These are phyloP conservation scores for Tenthredo distinguenda DNA, from an alignment of 2,888 invertebrate species.

Conservation along the genomic window DNA sequence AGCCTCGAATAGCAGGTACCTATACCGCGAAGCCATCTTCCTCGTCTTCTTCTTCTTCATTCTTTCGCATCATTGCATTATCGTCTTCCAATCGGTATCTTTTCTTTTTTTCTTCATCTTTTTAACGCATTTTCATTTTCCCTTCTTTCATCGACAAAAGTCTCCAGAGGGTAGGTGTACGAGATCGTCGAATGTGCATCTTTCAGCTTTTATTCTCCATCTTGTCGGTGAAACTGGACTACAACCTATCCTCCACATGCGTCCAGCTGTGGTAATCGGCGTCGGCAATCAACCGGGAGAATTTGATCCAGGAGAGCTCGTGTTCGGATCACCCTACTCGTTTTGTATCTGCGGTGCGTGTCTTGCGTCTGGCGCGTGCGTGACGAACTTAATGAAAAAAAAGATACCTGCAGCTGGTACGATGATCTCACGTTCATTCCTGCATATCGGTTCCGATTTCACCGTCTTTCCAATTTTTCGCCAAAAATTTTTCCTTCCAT, in stretches of 20 bases:
- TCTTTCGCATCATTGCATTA: not conserved
- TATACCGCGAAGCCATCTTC: not conserved
- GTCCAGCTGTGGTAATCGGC: constrained; percentile 36
- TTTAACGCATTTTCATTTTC: not conserved
- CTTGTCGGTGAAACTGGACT: constrained; percentile 13
- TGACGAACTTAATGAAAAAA: not conserved
- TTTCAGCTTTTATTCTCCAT: not conserved
- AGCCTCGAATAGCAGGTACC: constrained; percentile 13
- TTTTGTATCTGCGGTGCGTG: constrained; percentile 32
- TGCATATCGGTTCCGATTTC: not conserved
- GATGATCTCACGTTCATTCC: not conserved
- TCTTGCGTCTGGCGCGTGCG: constrained; percentile 22
- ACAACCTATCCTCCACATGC: constrained; percentile 19
- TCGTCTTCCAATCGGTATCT: not conserved
- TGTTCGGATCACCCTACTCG: constrained; percentile 43
- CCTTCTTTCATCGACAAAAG: not conserved
- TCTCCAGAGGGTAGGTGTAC: not conserved
- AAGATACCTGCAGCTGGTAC: not conserved
- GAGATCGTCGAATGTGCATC: not conserved
- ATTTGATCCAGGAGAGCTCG: constrained; percentile 41
- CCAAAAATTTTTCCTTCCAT: no score
- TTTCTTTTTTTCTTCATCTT: not conserved
- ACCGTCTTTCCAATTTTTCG: not conserved
- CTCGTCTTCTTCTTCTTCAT: not conserved
- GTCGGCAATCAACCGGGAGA: constrained; percentile 38